Base-by-base conservation (phyloP, 2,888 invertebrate genomes). In the Eledone cirrhosa region DNA sequence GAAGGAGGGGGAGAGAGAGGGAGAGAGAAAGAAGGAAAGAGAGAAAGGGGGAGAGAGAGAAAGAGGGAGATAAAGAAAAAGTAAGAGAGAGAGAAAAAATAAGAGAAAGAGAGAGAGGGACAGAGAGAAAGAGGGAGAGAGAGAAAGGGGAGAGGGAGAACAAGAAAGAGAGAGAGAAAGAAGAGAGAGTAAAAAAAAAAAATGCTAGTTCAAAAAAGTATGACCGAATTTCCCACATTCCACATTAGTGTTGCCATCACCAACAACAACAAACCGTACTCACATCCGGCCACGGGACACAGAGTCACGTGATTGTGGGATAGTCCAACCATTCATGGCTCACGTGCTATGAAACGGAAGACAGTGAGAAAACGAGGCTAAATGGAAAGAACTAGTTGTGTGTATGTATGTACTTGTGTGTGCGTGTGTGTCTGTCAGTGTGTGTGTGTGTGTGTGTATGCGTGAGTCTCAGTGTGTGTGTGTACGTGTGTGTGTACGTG, bases 211-310 rank as follows among this genome's bases (percentile, higher is more conserved):
- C 67, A 67, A 29, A 67, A 67, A 67, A 19, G 19, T 33, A 33
- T 41, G 72, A 72, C 72, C 72, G 72, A 72, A 72, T 72, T 72
- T 72, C 72, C 41, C 33, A 22, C 72, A 72, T 72, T 72, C 72
- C 72, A 72, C 72, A 41, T 19, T 29, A 14, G n/a, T 41, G 29
- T 13, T 41, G 16, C 19, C n/a, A 31, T 72, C n/a, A 72, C 33
- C 41, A 72, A 29, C 72, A 41, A 41, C 41, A 41, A 41, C 72
- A 72, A 22, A 72, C 72, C 72, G 41, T n/a, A 72, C 31, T 29
- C 41, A 72, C 19, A 72, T 72, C 72, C 72, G 72, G 72, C 72
- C 72, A 72, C 72, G 72, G 72, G 72, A 72, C 72, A 3, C 13
- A 22, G 27, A 72, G 72, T 72, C 72, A 72, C 72, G 72, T 72